Evolutionary conservation across 2,888 invertebrate genomes (phyloP).

Genomic region (Halocaridina rubra): DNA sequence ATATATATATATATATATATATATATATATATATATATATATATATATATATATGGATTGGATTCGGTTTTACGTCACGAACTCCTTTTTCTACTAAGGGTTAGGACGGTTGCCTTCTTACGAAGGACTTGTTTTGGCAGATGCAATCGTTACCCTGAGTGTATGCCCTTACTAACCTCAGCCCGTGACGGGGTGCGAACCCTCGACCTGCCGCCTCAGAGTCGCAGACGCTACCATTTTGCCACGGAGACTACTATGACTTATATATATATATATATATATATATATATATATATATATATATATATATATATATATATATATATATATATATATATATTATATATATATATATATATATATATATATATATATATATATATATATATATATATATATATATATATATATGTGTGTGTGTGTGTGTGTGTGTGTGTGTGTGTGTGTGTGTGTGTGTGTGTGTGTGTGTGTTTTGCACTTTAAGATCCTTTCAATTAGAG

Average conservation of each 20-base stretch:
- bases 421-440: constrained; percentile 1
- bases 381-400: background rate
- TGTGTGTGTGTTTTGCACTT: background rate
- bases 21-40: constrained; percentile 9
- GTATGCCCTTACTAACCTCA: too few species aligned
- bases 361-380: constrained; percentile 2
- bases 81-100: too few species aligned
- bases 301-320: background rate
- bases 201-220: too few species aligned
- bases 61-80: too few species aligned
- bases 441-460: background rate
- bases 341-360: background rate
- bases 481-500: too few species aligned
- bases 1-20: constrained; percentile 11
- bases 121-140: too few species aligned
- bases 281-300: constrained; percentile 5
- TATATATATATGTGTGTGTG: background rate
- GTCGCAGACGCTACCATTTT: too few species aligned
- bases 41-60: too few species aligned
- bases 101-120: too few species aligned
- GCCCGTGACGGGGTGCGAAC: too few species aligned
- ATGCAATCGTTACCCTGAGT: too few species aligned
- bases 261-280: constrained; percentile 5
- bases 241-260: too few species aligned
- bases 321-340: background rate